Conservation (phyloP, 2,113 vertebrate species). For the western clawed frog (Xenopus tropicalis) region UCB_Xtro_10.0 CM004444.2:126300001-126300500, state of each 20-base stretch:
- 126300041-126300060: constrained; percentile 65
- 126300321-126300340: constrained; percentile 68
- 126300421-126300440: constrained; percentile 85
- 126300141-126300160: constrained; percentile 78
- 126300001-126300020: constrained; percentile 77
- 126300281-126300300: constrained; percentile 91
- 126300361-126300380: constrained; percentile 63
- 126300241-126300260: constrained; percentile 80
- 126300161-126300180: constrained; percentile 64
- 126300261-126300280: constrained; percentile 75
- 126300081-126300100: constrained; percentile 82
- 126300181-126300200: constrained; percentile 47
- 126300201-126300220: constrained; percentile 56
- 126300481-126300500: constrained; percentile 52
- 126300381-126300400: constrained; percentile 68
- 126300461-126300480: constrained; percentile 57
- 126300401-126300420: constrained; percentile 67
- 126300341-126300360: constrained; percentile 64
- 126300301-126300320: constrained; percentile 78
- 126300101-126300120: constrained; percentile 85
- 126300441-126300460: constrained; percentile 77
- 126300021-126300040: constrained; percentile 85
- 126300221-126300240: constrained; percentile 75
- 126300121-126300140: constrained; percentile 90
- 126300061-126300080: constrained; percentile 63